These are phyloP conservation scores for Sesamia inferens DNA, from an alignment of 2,888 invertebrate genomes.

Conservation along the genomic window DNA sequence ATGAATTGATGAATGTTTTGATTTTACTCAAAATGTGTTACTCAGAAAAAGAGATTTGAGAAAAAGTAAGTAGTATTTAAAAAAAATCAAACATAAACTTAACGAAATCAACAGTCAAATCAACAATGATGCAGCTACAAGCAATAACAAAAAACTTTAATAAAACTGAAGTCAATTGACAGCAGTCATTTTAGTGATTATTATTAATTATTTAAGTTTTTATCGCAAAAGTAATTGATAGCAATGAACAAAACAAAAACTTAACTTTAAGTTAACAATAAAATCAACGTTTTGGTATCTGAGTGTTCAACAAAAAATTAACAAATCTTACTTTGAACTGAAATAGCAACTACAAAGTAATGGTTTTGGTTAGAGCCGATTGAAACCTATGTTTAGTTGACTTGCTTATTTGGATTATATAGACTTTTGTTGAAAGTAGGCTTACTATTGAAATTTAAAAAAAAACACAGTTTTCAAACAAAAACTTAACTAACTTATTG, in stretches of 20 bases:
- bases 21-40: conserved; percentile 1
- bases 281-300: conserved; percentile 38
- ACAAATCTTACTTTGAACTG: conserved; percentile 34
- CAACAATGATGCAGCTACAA: conserved; percentile 9
- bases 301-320: conserved; percentile 42
- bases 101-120: conserved; percentile 37
- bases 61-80: too few species aligned
- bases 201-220: not conserved
- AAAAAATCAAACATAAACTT: conserved; percentile 32
- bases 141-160: conserved; percentile 41
- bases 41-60: not conserved
- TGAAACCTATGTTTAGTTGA: conserved; percentile 3
- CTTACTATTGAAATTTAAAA: conserved; percentile 28
- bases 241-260: conserved; percentile 45
- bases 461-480: conserved; percentile 40
- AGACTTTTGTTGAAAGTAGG: not conserved
- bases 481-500: conserved; percentile 38
- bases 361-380: not conserved
- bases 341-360: not conserved
- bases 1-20: not conserved
- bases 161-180: not conserved
- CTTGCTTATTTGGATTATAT: not conserved
- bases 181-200: not conserved
- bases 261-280: conserved; percentile 39
- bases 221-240: conserved; percentile 2